Evolutionary conservation across 2,797 vertebrate genomes (phyloP).

Genomic region (Bradypodion ventrale): DNA sequence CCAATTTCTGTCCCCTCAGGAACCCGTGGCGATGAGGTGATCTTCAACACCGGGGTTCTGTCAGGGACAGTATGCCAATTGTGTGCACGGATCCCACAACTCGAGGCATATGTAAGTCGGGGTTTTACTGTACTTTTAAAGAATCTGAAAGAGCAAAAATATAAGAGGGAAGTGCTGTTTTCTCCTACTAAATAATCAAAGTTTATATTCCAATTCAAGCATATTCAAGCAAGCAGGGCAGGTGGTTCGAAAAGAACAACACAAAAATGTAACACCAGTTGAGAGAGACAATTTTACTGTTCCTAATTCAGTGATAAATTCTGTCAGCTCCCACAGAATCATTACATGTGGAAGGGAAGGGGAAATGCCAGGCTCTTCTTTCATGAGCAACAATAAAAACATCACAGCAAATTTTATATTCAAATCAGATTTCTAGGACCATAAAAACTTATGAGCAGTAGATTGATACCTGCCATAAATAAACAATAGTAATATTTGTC

Average conservation of each 20-base stretch:
- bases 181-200: not conserved
- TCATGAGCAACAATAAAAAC: constrained; percentile 30
- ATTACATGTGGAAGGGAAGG: not conserved
- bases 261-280: not conserved
- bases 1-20: too few relatives aligned
- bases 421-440: not conserved
- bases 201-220: too few relatives aligned
- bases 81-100: too few relatives aligned
- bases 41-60: too few relatives aligned
- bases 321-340: not conserved
- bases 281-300: constrained; percentile 22
- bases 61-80: too few relatives aligned
- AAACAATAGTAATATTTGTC: not conserved
- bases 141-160: constrained; percentile 2
- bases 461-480: not conserved
- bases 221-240: not conserved
- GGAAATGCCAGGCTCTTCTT: constrained; percentile 18
- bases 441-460: not conserved
- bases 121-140: too few relatives aligned
- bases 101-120: too few relatives aligned
- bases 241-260: not conserved
- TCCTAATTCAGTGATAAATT: constrained; percentile 23
- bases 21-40: too few relatives aligned
- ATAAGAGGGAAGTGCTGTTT: not conserved
- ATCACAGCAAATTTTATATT: not conserved